Evolutionary conservation across 2,888 invertebrate species (phyloP).

Genomic region (Eupithecia abbreviata): DNA sequence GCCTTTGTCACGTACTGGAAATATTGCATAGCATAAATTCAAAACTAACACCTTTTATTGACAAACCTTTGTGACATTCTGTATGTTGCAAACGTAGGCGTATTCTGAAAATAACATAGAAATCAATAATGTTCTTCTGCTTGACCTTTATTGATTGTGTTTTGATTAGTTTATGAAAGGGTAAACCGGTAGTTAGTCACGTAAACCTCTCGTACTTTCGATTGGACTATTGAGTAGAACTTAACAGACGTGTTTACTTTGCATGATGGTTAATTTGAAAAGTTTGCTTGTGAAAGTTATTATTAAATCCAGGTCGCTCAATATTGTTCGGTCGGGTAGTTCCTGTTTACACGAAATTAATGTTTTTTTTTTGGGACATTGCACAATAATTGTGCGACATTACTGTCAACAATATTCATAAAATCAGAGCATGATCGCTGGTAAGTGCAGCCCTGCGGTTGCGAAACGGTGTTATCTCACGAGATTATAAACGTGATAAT

Average conservation of each 20-base stretch:
- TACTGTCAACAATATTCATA: constrained; percentile 14
- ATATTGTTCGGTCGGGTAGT: not conserved
- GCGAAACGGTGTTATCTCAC: constrained; percentile 42
- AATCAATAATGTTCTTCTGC: constrained; percentile 16
- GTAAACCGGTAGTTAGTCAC: constrained; percentile 10
- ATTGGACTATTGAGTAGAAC: not conserved
- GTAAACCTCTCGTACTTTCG: not conserved
- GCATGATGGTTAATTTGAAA: not conserved
- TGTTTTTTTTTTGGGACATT: not conserved
- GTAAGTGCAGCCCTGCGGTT: constrained; percentile 37
- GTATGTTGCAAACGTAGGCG: constrained; percentile 20
- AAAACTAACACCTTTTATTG: constrained; percentile 26
- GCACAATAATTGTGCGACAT: constrained; percentile 1
- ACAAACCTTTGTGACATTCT: constrained; percentile 24
- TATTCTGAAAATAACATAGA: constrained; percentile 18
- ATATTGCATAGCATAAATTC: constrained; percentile 27
- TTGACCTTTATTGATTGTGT: constrained; percentile 22
- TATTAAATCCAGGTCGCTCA: not conserved
- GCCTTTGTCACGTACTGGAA: constrained; percentile 32
- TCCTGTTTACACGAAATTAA: not conserved
- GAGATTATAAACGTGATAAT: constrained; percentile 44
- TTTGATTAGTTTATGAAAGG: constrained; percentile 24
- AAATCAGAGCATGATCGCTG: constrained; percentile 9
- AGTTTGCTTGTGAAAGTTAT: not conserved
- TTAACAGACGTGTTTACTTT: constrained; percentile 11